Evolutionary conservation across 35 echinoderm and acorn worm genomes (phyloP), one percentile per base, ranked within the genome.

Genomic region (Stichopus chloronotus): DNA sequence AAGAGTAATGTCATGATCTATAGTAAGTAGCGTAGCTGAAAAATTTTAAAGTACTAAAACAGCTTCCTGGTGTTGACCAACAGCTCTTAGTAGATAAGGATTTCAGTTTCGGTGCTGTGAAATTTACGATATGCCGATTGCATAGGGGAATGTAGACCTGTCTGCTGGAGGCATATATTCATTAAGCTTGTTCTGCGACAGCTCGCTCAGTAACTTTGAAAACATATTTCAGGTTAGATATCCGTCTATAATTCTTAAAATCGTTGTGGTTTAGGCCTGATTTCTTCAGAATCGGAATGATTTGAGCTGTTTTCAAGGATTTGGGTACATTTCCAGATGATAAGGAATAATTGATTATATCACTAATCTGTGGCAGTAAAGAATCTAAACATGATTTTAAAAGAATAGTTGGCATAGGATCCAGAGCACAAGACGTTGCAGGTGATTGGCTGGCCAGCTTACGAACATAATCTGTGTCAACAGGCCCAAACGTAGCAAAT

Each of bases 211-310:
- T 83, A 24, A 87, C 54, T 56, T 95, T 95, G 7, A 69, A 81
- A n/a, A 95, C 10, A 77, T 72, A 95, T 69, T 58, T 58, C 16
- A 95, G 79, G 59, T 92, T 95, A 57, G 88, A 95, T 23, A 95
- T 90, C 7, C 90, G 90, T n/a, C 94, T 77, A 87, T 95, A 95
- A 55, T 92, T 92, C 7, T 56, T 25, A 14, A 95, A 52, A 11
- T 23, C 60, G 54, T 95, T 76, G 5, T 57, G 19, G 71, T 92
- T 59, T 5, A 92, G 20, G 78, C 84, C 63, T 88, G 81, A 8
- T 80, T 92, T 95, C 71, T 95, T 95, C 16, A 95, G 8, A 23
- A 95, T 17, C 60, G 91, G 94, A 55, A 71, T 68, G 56, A 95
- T 56, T 79, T 25, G 56, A 56, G 60, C 94, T 16, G 52, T 23